phyloP scores from a whole-genome alignment of 2,797 vertebrate genomes.

The Danio choprae region DNA sequence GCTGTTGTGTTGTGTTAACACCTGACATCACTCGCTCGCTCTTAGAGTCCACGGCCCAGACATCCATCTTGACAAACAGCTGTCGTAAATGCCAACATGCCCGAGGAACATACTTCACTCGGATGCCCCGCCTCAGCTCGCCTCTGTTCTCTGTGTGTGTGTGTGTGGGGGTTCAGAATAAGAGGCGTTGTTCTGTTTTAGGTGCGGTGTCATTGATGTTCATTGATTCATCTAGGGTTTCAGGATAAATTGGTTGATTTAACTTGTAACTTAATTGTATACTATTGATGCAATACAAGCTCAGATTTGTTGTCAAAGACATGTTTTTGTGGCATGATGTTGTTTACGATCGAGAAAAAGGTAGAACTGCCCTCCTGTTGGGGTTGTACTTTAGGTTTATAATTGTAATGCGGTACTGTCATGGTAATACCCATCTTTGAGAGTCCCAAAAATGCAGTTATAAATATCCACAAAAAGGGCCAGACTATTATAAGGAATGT shows the following conservation, averaged over 20 bases:
- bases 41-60: constrained; percentile 15
- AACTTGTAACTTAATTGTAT: neutral
- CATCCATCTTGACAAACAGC: constrained; percentile 67
- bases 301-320: neutral
- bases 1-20: constrained; percentile 74
- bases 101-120: constrained; percentile 62
- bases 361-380: neutral
- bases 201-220: constrained; percentile 11
- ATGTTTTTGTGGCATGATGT: neutral
- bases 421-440: no score
- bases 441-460: no score
- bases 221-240: neutral
- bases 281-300: neutral
- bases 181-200: constrained; percentile 5
- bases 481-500: no score
- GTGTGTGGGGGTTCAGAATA: neutral
- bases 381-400: no score
- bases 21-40: constrained; percentile 59
- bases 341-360: neutral
- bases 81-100: constrained; percentile 74
- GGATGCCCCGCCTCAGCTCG: constrained; percentile 13
- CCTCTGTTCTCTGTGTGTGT: neutral
- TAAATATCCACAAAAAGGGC: no score
- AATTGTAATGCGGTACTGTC: no score
- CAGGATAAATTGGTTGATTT: neutral